These are phyloP conservation scores for Palloptera scutellata DNA, from an alignment of 2,888 invertebrate species.

Conservation along the genomic window DNA sequence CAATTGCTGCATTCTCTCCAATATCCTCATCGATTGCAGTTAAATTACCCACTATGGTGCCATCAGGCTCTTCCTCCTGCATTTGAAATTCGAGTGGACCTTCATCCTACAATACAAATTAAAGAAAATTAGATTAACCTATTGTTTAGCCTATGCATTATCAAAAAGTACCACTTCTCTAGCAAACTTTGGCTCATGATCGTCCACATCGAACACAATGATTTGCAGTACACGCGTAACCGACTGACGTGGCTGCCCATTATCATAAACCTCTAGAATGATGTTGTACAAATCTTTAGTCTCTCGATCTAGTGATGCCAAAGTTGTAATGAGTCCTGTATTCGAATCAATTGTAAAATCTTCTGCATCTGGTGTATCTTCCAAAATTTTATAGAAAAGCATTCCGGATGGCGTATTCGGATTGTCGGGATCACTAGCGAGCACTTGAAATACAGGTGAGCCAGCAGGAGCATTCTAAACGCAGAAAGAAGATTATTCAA, in stretches of 20 bases:
- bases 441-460: slow-evolving; percentile 77
- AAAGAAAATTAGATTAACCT: not conserved
- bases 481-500: too few species aligned
- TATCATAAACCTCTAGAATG: slow-evolving; percentile 79
- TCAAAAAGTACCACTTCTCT: slow-evolving; percentile 70
- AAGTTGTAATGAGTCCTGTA: slow-evolving; percentile 78
- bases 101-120: slow-evolving; percentile 68
- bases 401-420: slow-evolving; percentile 78
- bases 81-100: slow-evolving; percentile 71
- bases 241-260: slow-evolving; percentile 80
- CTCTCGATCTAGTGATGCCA: slow-evolving; percentile 77
- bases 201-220: slow-evolving; percentile 77
- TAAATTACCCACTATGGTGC: slow-evolving; percentile 73
- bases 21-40: slow-evolving; percentile 79
- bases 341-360: slow-evolving; percentile 72
- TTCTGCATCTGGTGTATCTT: slow-evolving; percentile 72
- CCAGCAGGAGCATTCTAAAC: slow-evolving; percentile 75
- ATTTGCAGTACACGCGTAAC: slow-evolving; percentile 76
- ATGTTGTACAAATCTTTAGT: slow-evolving; percentile 77
- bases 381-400: slow-evolving; percentile 75
- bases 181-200: slow-evolving; percentile 78
- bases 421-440: slow-evolving; percentile 81
- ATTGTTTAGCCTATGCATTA: not conserved
- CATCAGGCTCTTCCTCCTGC: slow-evolving; percentile 73
- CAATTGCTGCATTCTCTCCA: slow-evolving; percentile 77